Conservation (phyloP, 2,888 invertebrate genomes). For the Apodemia zela region DNA sequence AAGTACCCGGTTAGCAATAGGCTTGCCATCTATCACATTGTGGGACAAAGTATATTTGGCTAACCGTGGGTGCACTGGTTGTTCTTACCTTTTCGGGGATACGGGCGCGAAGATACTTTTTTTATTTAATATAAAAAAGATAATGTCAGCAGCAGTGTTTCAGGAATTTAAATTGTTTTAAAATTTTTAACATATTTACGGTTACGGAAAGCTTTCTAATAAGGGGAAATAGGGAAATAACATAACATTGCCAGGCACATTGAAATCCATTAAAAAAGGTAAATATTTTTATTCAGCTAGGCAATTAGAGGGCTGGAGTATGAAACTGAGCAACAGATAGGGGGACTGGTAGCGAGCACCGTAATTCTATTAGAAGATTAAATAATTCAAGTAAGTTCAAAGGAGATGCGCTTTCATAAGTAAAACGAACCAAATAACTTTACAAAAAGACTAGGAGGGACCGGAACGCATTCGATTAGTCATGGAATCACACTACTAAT, state of each 20-base stretch:
- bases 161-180: too few relatives aligned
- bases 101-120: too few relatives aligned
- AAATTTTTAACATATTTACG: too few relatives aligned
- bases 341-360: conserved; percentile 52
- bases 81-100: too few relatives aligned
- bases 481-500: conserved; percentile 35
- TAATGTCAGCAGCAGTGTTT: too few relatives aligned
- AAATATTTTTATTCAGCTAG: conserved; percentile 56
- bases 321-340: conserved; percentile 59
- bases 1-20: too few relatives aligned
- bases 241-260: conserved; percentile 14
- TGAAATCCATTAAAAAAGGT: conserved; percentile 8
- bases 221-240: too few relatives aligned
- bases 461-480: conserved; percentile 51
- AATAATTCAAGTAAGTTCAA: conserved; percentile 76
- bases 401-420: conserved; percentile 73
- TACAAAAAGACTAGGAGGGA: conserved; percentile 44
- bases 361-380: conserved; percentile 78
- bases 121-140: too few relatives aligned
- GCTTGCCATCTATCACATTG: too few relatives aligned
- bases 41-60: too few relatives aligned
- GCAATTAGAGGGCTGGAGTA: conserved; percentile 57
- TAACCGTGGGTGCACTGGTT: too few relatives aligned
- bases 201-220: too few relatives aligned
- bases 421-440: conserved; percentile 70